Conservation (phyloP, 2,797 vertebrate species). For the Malurus leucopterus region DNA sequence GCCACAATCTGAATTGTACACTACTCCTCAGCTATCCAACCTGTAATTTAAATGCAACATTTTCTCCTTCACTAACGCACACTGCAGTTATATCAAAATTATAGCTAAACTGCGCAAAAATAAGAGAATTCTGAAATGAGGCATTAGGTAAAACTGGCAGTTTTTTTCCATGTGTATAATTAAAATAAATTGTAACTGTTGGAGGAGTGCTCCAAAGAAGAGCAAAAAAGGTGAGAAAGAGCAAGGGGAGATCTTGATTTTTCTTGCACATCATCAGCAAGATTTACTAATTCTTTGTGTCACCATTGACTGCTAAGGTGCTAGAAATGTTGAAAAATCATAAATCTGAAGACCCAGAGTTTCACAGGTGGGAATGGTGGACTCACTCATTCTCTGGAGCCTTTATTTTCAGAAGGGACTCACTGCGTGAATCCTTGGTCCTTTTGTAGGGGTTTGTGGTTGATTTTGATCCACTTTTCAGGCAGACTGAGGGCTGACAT, state of each 20-base stretch:
- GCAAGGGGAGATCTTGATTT: neutral
- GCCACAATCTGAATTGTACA: neutral
- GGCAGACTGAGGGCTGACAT: neutral
- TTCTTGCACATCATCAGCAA: neutral
- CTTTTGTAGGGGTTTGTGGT: neutral
- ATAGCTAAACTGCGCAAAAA: constrained; percentile 1
- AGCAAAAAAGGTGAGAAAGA: neutral
- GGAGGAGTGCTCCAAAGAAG: neutral
- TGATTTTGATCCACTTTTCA: neutral
- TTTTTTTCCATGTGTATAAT: neutral
- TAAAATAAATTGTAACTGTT: neutral
- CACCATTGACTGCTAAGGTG: neutral
- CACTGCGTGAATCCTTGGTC: neutral
- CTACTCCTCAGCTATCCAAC: constrained; percentile 8
- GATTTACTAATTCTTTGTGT: neutral
- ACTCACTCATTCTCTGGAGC: neutral
- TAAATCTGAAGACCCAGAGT: neutral
- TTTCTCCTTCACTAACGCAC: neutral
- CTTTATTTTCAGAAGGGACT: neutral
- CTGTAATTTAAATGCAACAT: constrained; percentile 20
- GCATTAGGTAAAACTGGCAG: neutral
- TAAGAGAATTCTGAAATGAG: constrained; percentile 21
- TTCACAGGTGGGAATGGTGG: neutral
- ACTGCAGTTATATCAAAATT: constrained; percentile 7
- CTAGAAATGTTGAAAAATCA: neutral